Evolutionary conservation across 64 coral and sea anemone genomes (phyloP), one percentile per base, ranked within the genome.

Genomic region (Montipora cactus): DNA sequence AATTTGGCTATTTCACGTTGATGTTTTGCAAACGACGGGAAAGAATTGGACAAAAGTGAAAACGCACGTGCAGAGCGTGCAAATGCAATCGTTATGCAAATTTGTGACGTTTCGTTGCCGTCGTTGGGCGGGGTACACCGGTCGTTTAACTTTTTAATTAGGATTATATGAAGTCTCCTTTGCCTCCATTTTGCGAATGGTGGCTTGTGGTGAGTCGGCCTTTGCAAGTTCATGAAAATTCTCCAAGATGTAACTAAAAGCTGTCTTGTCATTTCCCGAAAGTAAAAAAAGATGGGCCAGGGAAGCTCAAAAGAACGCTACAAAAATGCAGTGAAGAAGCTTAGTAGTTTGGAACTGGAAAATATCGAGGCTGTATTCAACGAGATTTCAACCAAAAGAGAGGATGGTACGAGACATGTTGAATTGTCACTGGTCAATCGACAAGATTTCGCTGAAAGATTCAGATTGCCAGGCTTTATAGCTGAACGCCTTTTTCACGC

Each of bases 291-390:
- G 90, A 97, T 97, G 95, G 95, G 95, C 11, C 95, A 97, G 76
- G 95, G 93, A 59, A 94, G 87, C 13, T 97, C 95, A 2, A 97
- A 89, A 37, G 92, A 97, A 84, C 81, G 95, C 61, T 97, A 94
- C 47, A 76, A 94, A 67, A 95, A 87, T 22, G 96, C 96, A 46
- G 93, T 95, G 5, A 95, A 95, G 76, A 98, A 98, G 52, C 82
- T 98, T 57, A 98, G 96, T 13, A 95, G 85, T 44, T 28, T 98
- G 70, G 96, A 98, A 89, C 59, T 98, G 49, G 96, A 67, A 80
- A 98, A 98, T 77, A 95, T 98, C 44, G 90, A 93, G 66, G 96
- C 90, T 37, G 96, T 98, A 66, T 98, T 98, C 75, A 93, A 95
- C 19, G 96, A 98, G 90, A 84, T 98, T 64, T 98, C 96, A 0